Conservation (phyloP, 2,888 invertebrate genomes). For the Hyles lineata region DNA sequence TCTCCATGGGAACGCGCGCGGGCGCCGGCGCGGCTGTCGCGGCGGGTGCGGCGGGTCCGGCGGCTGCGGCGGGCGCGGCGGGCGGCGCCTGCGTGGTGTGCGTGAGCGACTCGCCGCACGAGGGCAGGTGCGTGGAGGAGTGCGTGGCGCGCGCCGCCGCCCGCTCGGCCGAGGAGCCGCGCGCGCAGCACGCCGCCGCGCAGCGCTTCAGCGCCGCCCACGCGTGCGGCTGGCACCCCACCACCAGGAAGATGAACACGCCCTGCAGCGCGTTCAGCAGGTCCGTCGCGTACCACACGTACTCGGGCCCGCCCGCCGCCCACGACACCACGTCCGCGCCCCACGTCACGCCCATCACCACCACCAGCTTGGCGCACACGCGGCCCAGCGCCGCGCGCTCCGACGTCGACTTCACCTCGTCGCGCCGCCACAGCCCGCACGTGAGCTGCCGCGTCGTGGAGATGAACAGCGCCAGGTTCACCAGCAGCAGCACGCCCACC, state of each 20-base stretch:
- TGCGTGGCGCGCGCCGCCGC: conserved; percentile 77
- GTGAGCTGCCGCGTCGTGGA: conserved; percentile 93
- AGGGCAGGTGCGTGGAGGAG: conserved; percentile 93
- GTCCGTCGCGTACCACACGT: conserved; percentile 93
- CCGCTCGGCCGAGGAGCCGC: conserved; percentile 80
- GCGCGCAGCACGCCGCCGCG: conserved; percentile 82
- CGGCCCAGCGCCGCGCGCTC: conserved; percentile 90
- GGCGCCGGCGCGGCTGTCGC: conserved; percentile 69
- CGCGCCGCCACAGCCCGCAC: conserved; percentile 94
- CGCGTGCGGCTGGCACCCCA: conserved; percentile 95
- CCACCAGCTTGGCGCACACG: conserved; percentile 94
- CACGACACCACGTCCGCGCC: conserved; percentile 93
- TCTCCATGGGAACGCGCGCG: conserved; percentile 85
- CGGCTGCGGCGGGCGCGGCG: conserved; percentile 86
- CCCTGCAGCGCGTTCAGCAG: conserved; percentile 94
- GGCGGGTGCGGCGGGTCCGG: conserved; percentile 81
- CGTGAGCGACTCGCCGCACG: conserved; percentile 91
- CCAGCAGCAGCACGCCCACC: conserved; percentile 90
- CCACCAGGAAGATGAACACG: conserved; percentile 94
- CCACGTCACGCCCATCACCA: conserved; percentile 84
- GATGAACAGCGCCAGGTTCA: conserved; percentile 91
- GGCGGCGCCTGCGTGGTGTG: conserved; percentile 88
- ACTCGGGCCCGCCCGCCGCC: conserved; percentile 92
- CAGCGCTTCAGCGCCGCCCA: conserved; percentile 72
- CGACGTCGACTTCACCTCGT: conserved; percentile 92